A percentile compares a stretch with the other conserved stretches of the same genome.
Conservation (phyloP, 2,888 invertebrate species). For the Zygothrica quintamaculata region DNA sequence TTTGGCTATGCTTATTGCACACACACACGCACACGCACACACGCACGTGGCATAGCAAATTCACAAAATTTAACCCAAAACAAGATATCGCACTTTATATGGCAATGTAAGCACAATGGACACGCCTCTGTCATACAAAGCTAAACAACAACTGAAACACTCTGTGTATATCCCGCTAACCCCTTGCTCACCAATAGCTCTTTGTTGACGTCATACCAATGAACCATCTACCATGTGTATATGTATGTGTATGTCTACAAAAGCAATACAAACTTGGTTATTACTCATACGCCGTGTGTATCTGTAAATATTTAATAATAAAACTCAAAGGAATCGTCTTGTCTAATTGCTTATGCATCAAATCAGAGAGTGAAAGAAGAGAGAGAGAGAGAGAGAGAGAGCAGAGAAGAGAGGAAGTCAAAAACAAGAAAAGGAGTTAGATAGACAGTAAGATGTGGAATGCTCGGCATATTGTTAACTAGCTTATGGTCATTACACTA, state of each 20-base stretch:
- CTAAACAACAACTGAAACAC: constrained; percentile 18
- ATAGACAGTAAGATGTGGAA: too few relatives aligned
- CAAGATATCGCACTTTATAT: constrained; percentile 32
- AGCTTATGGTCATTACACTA: constrained; percentile 8
- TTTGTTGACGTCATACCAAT: constrained; percentile 53
- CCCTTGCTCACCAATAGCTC: too few relatives aligned
- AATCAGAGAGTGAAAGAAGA: not conserved
- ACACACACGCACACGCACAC: too few relatives aligned
- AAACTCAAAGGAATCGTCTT: constrained; percentile 35
- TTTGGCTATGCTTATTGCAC: not conserved
- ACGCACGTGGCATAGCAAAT: constrained; percentile 49
- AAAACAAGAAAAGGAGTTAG: not conserved
- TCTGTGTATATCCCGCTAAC: too few relatives aligned
- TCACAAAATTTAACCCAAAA: constrained; percentile 38
- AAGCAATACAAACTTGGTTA: constrained; percentile 3
- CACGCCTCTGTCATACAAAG: constrained; percentile 22
- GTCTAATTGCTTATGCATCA: constrained; percentile 38
- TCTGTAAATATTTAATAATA: constrained; percentile 53
- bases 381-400: not conserved
- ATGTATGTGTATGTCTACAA: too few relatives aligned
- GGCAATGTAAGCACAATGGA: constrained; percentile 44
- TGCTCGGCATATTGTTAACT: not conserved
- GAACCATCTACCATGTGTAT: too few relatives aligned
- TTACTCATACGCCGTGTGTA: constrained; percentile 59
- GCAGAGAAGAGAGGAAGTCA: not conserved